These are phyloP conservation scores for Hycleus phaleratus DNA, from an alignment of 1,140 invertebrate genomes.

Conservation along the genomic window DNA sequence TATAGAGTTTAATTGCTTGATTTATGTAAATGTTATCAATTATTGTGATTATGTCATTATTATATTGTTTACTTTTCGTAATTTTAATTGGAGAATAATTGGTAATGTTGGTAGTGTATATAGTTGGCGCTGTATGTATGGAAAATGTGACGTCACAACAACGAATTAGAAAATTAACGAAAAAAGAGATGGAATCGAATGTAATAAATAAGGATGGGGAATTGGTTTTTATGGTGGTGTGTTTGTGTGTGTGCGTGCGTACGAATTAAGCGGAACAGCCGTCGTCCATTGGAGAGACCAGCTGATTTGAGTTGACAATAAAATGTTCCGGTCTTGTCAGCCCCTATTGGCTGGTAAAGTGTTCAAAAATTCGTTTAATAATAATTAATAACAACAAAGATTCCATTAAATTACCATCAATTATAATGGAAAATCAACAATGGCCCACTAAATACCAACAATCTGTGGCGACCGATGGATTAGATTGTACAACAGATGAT, in stretches of 20 bases:
- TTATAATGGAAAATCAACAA: constrained; percentile 33
- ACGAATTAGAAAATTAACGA: constrained; percentile 7
- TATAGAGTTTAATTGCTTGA: too few relatives aligned
- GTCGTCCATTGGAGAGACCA: constrained; percentile 38
- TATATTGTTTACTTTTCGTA: too few relatives aligned
- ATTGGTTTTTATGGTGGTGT: too few relatives aligned
- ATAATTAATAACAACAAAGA: constrained; percentile 20
- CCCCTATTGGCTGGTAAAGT: constrained; percentile 29
- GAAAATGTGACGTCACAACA: constrained; percentile 3
- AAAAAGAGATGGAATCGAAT: background rate
- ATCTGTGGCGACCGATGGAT: constrained; percentile 23
- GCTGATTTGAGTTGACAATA: constrained; percentile 39
- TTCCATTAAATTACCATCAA: constrained; percentile 11
- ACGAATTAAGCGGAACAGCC: background rate
- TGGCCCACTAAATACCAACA: constrained; percentile 34
- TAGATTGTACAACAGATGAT: constrained; percentile 13
- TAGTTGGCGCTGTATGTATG: too few relatives aligned
- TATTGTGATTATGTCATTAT: too few relatives aligned
- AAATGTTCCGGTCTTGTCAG: constrained; percentile 36
- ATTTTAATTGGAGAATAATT: background rate
- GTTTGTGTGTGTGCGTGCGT: too few relatives aligned
- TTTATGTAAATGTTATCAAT: too few relatives aligned
- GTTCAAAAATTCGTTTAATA: constrained; percentile 28
- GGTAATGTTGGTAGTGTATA: background rate
- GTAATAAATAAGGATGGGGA: too few relatives aligned